Percentiles rank a stretch among this genome's conserved stretches.
phyloP scores from a whole-genome alignment of 2,113 vertebrate genomes.

The Corythoichthys intestinalis region DNA sequence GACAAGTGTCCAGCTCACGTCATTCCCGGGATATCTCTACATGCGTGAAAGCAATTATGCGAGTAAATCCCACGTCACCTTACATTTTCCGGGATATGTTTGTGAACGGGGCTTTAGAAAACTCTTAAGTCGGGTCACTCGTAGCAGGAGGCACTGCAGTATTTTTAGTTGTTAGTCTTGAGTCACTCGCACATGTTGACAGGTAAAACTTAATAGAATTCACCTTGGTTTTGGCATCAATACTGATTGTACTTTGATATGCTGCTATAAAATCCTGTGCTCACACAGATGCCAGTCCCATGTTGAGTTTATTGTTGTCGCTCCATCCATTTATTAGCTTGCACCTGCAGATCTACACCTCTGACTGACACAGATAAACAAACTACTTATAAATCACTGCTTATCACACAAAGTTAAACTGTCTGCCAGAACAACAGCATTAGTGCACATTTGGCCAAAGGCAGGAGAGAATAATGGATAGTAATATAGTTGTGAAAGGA shows the following conservation, averaged over 20 bases:
- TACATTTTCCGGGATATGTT: too few species aligned
- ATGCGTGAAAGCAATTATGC: too few species aligned
- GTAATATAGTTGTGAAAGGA: slow-evolving; percentile 41
- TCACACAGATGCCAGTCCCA: slow-evolving; percentile 20
- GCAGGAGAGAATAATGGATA: slow-evolving; percentile 46
- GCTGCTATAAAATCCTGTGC: background rate
- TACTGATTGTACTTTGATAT: background rate
- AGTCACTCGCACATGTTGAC: background rate
- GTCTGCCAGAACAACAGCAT: slow-evolving; percentile 50
- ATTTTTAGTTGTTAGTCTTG: background rate
- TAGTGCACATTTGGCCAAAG: slow-evolving; percentile 38
- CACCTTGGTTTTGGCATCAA: background rate
- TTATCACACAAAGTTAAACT: slow-evolving; percentile 48
- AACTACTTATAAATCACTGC: slow-evolving; percentile 50
- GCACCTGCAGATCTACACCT: slow-evolving; percentile 43
- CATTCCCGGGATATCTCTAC: too few species aligned
- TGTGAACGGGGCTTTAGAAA: too few species aligned
- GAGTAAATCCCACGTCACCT: too few species aligned
- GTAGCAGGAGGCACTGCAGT: background rate
- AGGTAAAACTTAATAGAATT: background rate
- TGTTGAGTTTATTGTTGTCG: slow-evolving; percentile 36
- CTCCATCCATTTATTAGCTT: slow-evolving; percentile 44
- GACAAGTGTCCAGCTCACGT: too few species aligned
- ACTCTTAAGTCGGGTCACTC: too few species aligned
- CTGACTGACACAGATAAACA: slow-evolving; percentile 51